These are phyloP conservation scores for Alca torda DNA, from an alignment of 2,797 vertebrate genomes.

Conservation along the genomic window DNA sequence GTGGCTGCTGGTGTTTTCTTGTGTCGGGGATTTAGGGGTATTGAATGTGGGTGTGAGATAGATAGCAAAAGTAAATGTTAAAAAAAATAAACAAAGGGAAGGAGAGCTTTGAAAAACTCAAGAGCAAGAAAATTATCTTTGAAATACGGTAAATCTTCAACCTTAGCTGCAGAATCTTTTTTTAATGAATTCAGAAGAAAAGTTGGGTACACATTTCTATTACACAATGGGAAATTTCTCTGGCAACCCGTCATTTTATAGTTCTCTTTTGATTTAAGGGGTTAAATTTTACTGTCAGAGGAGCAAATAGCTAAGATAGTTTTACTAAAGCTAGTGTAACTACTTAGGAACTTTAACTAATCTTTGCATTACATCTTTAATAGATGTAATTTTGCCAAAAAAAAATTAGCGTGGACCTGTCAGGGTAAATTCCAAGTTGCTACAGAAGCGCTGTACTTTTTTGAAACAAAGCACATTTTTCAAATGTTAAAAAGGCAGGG, in stretches of 20 bases:
- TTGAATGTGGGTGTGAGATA: not conserved
- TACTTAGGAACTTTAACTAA: not conserved
- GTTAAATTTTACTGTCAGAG: not conserved
- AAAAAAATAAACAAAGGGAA: not conserved
- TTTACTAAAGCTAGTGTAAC: not conserved
- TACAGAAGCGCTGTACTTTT: not conserved
- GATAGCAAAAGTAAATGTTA: not conserved
- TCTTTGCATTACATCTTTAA: not conserved
- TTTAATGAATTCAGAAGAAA: not conserved
- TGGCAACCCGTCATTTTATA: not conserved
- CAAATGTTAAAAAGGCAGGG: not conserved
- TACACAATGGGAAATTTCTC: not conserved
- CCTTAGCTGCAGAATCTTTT: not conserved
- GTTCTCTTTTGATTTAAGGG: not conserved
- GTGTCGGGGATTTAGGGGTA: not conserved
- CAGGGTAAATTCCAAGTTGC: not conserved
- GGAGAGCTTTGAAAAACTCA: not conserved
- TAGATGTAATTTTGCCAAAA: not conserved
- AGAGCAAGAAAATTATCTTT: not conserved
- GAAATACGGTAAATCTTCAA: not conserved
- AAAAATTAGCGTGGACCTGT: not conserved
- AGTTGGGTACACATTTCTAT: not conserved
- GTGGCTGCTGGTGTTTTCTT: slow-evolving; percentile 9
- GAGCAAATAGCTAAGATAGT: not conserved
- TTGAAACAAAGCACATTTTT: not conserved